phyloP scores from a whole-genome alignment of 2,113 vertebrate genomes.

The Chionomys nivalis region DNA sequence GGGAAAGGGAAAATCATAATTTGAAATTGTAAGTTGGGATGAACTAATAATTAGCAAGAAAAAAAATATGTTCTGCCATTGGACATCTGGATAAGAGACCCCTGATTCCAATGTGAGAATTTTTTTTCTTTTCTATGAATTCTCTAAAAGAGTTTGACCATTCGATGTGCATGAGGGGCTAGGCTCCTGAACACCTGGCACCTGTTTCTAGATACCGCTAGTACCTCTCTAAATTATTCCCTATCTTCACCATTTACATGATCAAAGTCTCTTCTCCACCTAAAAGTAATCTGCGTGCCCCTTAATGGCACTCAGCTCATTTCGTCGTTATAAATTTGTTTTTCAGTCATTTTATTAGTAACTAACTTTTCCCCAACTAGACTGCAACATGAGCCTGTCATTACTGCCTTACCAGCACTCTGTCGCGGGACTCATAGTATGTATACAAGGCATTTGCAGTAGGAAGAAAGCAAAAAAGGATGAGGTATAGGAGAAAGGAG shows the following conservation, averaged over 20 bases:
- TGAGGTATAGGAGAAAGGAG: not conserved
- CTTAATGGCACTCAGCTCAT: not conserved
- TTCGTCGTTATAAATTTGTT: not conserved
- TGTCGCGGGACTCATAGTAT: not conserved
- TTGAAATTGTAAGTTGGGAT: not conserved
- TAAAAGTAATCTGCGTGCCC: not conserved
- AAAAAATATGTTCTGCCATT: not conserved
- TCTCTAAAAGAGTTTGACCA: not conserved
- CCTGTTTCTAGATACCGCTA: not conserved
- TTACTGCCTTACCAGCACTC: not conserved
- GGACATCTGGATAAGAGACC: not conserved
- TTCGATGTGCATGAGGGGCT: not conserved
- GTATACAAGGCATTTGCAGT: not conserved
- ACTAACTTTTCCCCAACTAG: not conserved
- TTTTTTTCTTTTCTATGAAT: not conserved
- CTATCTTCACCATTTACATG: not conserved
- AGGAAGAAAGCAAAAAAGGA: not conserved
- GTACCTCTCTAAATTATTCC: not conserved
- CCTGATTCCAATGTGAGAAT: not conserved
- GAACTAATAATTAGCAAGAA: not conserved
- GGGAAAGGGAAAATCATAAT: not conserved
- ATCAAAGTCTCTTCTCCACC: not conserved
- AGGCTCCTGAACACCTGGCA: not conserved
- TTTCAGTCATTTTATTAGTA: not conserved
- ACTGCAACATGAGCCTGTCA: not conserved